Evolutionary conservation across 2,113 vertebrate genomes (phyloP), one percentile per base, ranked within the genome.

Genomic region (Tor tambroides): DNA sequence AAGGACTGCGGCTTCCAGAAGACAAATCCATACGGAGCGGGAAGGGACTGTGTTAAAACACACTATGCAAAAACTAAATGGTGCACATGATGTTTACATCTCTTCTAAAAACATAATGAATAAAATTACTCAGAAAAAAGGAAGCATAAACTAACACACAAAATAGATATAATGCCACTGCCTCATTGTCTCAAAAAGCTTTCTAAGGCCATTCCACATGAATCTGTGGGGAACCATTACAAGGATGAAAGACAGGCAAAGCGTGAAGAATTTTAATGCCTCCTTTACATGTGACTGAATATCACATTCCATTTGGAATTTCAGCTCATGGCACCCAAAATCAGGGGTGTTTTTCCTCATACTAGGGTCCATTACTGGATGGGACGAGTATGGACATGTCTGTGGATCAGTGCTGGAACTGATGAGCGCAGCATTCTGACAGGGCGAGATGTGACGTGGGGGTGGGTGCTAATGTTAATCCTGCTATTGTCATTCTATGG

Each of bases 351-450:
- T 63, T 78, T 85, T 86, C 84, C 84, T 56, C 76, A 80, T 76
- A 28, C 21, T 54, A 65, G 61, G 63, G 17, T 72, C 59, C 79
- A 6, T 43, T 49, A 26, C 6, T 56, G 28, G 11, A 28, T 11
- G 51, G 85, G 74, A 78, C 30, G 46, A 8, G 87, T 38, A 65
- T 23, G 30, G 83, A 72, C 88, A 67, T 87, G 88, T 49, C 65
- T 5, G 12, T 30, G 81, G 65, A 74, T 78, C 71, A 61, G 43
- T 74, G 51, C 38, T 23, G 43, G 71, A 75, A 86, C 11, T 86
- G 88, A 89, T 89, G 88, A 89, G 87, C 56, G 9, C 46, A 83
- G 81, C 84, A 85, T 87, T 89, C 85, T 86, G 54, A 88, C 77
- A 83, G 32, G 63, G 51, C 15, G 23, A 76, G 56, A 86, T 80